Percentiles rank a stretch among this genome's conserved stretches.
Conservation (phyloP, 2,888 invertebrate genomes). For the Tenthredo mesomela region DNA sequence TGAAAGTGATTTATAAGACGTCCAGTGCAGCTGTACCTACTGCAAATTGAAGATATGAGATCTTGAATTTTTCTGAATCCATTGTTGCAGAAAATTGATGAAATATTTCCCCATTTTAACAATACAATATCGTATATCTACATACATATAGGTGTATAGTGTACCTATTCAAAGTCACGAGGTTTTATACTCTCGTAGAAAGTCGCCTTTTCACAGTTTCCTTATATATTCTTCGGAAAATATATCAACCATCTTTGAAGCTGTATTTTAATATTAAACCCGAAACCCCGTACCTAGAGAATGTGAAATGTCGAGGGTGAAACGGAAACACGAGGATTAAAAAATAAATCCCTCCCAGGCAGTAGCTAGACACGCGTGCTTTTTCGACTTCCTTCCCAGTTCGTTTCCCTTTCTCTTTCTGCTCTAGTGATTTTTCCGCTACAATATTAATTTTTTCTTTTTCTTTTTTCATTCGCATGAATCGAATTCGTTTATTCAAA, state of each 20-base stretch:
- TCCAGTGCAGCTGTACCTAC: neutral
- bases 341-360: constrained; percentile 2
- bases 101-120: neutral
- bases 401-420: neutral
- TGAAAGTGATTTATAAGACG: neutral
- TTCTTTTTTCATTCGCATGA: neutral
- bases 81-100: constrained; percentile 5
- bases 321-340: constrained; percentile 15
- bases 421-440: neutral
- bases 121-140: neutral
- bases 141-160: neutral
- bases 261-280: neutral
- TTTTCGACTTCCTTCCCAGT: neutral
- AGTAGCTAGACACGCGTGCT: neutral
- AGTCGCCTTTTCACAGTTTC: neutral
- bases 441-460: neutral
- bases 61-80: neutral
- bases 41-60: neutral
- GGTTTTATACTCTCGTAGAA: neutral
- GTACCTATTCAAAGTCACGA: neutral
- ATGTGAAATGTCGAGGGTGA: neutral
- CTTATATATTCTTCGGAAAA: neutral
- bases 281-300: neutral
- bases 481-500: neutral
- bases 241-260: neutral